Conservation (phyloP, 2,113 vertebrate species). For the Terrapene triunguis region DNA sequence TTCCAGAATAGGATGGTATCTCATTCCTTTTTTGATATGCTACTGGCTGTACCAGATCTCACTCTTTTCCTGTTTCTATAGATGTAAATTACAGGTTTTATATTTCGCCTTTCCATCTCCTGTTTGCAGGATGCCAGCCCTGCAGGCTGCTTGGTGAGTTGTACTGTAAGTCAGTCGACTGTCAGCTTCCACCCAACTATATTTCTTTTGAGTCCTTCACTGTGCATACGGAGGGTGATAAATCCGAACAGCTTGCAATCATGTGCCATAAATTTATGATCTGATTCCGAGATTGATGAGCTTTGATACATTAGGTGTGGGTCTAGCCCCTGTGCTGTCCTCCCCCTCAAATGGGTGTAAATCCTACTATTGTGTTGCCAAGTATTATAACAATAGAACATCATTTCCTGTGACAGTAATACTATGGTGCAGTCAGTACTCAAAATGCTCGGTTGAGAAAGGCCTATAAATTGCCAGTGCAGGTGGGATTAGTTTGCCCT, state of each 20-base stretch:
- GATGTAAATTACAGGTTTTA: background rate
- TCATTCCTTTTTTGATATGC: background rate
- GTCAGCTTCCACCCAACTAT: accelerated
- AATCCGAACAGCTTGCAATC: constrained; percentile 3
- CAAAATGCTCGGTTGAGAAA: background rate
- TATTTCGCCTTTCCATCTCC: background rate
- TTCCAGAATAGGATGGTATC: background rate
- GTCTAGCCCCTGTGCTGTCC: background rate
- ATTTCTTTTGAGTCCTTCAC: constrained; percentile 34
- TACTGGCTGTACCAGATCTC: background rate
- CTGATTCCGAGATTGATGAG: background rate
- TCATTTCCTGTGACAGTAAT: background rate
- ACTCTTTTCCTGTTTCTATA: background rate
- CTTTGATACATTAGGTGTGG: background rate
- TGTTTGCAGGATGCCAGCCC: background rate
- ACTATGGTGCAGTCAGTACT: background rate
- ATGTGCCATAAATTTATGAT: background rate
- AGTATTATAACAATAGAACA: background rate
- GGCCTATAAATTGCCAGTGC: background rate
- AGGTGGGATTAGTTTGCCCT: background rate
- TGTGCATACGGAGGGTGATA: background rate
- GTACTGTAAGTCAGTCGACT: background rate
- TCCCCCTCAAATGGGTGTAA: background rate
- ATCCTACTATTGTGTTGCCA: background rate
- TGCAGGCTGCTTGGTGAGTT: background rate